Conservation (phyloP, 2,888 invertebrate genomes). For the Tetrapedia diversipes region DNA sequence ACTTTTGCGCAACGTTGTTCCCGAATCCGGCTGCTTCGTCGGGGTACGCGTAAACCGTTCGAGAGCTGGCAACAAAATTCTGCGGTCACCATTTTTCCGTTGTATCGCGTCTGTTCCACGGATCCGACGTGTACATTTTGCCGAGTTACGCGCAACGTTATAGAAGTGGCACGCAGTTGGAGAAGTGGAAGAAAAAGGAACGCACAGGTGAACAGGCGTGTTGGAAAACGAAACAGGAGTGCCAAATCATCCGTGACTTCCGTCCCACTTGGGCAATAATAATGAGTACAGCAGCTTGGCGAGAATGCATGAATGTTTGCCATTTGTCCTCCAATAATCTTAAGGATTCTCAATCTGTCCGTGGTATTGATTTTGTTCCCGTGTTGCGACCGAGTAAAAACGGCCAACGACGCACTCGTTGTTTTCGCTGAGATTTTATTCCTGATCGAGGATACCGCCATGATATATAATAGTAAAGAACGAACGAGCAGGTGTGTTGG, state of each 20-base stretch:
- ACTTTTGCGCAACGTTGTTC: background rate
- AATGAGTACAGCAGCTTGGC: slow-evolving; percentile 45
- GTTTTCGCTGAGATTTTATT: slow-evolving; percentile 22
- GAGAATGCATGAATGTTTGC: slow-evolving; percentile 46
- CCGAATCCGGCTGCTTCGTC: background rate
- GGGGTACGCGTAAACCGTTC: too few relatives aligned
- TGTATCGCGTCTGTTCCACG: too few relatives aligned
- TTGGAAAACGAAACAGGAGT: slow-evolving; percentile 48
- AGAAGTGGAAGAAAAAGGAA: slow-evolving; percentile 9
- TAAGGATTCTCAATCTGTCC: slow-evolving; percentile 59
- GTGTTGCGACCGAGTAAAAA: slow-evolving; percentile 22
- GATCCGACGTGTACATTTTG: too few relatives aligned
- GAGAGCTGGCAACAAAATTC: background rate
- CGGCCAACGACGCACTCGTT: slow-evolving; percentile 8
- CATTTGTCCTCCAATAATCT: slow-evolving; percentile 56
- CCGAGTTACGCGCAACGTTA: too few relatives aligned
- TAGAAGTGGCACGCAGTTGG: background rate
- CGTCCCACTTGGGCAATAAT: slow-evolving; percentile 72
- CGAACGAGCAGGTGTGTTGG: slow-evolving; percentile 8
- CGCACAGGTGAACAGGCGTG: slow-evolving; percentile 26
- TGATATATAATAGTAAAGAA: background rate
- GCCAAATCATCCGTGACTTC: slow-evolving; percentile 67
- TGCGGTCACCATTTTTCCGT: too few relatives aligned
- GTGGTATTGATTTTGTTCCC: slow-evolving; percentile 24
- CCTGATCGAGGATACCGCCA: background rate